phyloP scores from a whole-genome alignment of 2,888 invertebrate species.

The Parascotia fuliginaria region DNA sequence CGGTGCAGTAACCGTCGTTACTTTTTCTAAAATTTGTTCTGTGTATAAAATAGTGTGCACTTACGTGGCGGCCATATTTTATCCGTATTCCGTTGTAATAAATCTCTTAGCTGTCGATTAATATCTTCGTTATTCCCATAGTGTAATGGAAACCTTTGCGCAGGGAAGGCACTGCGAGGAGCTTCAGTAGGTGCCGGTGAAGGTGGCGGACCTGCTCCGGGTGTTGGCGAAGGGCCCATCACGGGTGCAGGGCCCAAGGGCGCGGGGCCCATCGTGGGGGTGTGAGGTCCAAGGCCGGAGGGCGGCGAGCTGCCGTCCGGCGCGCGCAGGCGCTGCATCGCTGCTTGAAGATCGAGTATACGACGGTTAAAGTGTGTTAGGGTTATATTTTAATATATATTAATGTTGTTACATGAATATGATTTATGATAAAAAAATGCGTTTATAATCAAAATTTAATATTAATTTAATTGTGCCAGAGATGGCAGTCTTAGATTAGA shows the following conservation, averaged over 20 bases:
- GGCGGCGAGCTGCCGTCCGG: constrained; percentile 61
- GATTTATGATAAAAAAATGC: too few species aligned
- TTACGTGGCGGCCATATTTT: constrained; percentile 86
- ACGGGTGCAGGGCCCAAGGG: constrained; percentile 42
- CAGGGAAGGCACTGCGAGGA: constrained; percentile 73
- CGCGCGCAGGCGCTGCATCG: constrained; percentile 77
- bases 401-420: too few species aligned
- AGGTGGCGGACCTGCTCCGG: constrained; percentile 41
- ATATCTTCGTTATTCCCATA: constrained; percentile 81
- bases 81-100: constrained; percentile 91
- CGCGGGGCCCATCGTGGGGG: constrained; percentile 30
- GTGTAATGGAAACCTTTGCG: constrained; percentile 78
- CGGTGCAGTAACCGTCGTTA: too few species aligned
- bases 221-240: constrained; percentile 26
- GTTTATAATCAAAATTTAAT: too few species aligned
- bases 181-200: constrained; percentile 61
- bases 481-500: too few species aligned
- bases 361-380: constrained; percentile 21
- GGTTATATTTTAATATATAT: too few species aligned
- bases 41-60: constrained; percentile 32
- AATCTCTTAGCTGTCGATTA: constrained; percentile 92
- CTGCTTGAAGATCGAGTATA: constrained; percentile 60
- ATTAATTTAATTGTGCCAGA: too few species aligned
- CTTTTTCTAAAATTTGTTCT: too few species aligned
- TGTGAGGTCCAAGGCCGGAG: constrained; percentile 42